Conservation (phyloP, 2,113 vertebrate species). For the Malurus elegans region DNA sequence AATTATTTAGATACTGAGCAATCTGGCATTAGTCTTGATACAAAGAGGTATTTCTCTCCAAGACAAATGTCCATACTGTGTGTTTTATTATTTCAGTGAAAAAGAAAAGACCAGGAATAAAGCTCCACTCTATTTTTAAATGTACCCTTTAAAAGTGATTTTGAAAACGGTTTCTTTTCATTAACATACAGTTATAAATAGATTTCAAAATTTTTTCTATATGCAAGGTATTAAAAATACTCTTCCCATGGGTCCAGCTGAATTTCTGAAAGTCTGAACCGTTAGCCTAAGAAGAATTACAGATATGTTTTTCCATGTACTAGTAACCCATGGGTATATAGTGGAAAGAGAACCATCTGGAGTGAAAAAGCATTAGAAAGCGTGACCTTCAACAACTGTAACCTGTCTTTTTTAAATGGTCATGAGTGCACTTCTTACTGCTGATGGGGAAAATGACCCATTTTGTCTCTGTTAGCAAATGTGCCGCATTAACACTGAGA, state of each 20-base stretch:
- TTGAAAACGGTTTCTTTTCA: slow-evolving; percentile 34
- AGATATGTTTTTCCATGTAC: slow-evolving; percentile 20
- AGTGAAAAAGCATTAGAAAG: not conserved
- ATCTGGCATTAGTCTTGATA: not conserved
- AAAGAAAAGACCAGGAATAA: slow-evolving; percentile 8
- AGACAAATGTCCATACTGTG: not conserved
- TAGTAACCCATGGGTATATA: not conserved
- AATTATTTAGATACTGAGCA: not conserved
- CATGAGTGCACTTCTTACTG: not conserved
- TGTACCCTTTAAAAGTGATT: not conserved
- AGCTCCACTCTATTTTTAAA: slow-evolving; percentile 43
- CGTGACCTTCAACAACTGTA: slow-evolving; percentile 13
- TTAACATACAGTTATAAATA: slow-evolving; percentile 49
- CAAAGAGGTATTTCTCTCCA: not conserved
- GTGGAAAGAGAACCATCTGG: slow-evolving; percentile 8
- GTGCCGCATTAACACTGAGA: not conserved
- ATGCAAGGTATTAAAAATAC: slow-evolving; percentile 46
- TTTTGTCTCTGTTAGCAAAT: not conserved
- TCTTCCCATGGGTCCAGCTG: slow-evolving; percentile 7
- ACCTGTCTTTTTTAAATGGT: not conserved
- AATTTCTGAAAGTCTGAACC: slow-evolving; percentile 23
- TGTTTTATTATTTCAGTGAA: not conserved
- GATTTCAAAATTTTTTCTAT: slow-evolving; percentile 2
- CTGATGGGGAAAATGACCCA: not conserved
- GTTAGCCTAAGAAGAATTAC: not conserved